Conservation (phyloP, 23 tunicate genomes). For the Corella eumyota region DNA sequence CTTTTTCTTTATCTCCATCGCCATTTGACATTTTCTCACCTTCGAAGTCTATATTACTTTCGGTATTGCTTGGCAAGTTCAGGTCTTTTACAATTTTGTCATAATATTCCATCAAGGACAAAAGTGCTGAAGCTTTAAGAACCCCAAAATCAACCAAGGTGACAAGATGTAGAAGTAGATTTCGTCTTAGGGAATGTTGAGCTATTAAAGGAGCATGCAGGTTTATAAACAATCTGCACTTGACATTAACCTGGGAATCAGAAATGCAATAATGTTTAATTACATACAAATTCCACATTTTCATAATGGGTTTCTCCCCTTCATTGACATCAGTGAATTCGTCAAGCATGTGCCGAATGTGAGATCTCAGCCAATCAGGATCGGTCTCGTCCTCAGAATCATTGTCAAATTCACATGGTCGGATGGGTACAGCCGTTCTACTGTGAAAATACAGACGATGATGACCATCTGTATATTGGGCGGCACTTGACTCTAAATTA, state of each 20-base stretch:
- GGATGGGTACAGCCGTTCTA: constrained; percentile 49
- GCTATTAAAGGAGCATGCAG: constrained; percentile 22
- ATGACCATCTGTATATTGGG: constrained; percentile 71
- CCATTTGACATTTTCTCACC: no score
- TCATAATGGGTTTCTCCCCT: constrained; percentile 93
- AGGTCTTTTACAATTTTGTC: constrained; percentile 5
- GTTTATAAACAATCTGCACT: constrained; percentile 34
- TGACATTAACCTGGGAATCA: constrained; percentile 44
- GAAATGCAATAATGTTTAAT: constrained; percentile 70
- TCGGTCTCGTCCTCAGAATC: constrained; percentile 88
- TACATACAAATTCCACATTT: constrained; percentile 81
- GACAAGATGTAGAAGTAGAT: constrained; percentile 67
- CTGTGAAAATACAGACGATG: constrained; percentile 92
- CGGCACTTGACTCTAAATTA: constrained; percentile 28
- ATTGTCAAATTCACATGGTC: constrained; percentile 87
- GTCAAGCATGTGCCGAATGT: constrained; percentile 64
- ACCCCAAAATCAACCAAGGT: constrained; percentile 86
- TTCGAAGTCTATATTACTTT: no score
- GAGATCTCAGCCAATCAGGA: constrained; percentile 80
- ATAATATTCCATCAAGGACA: constrained; percentile 59
- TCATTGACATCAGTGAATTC: constrained; percentile 98
- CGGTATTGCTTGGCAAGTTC: no score
- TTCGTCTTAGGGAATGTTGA: constrained; percentile 46
- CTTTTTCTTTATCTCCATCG: no score
- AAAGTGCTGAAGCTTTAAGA: constrained; percentile 63